Evolutionary conservation across 2,888 invertebrate genomes (phyloP), one percentile per base, ranked within the genome.

Genomic region (Phengaris alcon): DNA sequence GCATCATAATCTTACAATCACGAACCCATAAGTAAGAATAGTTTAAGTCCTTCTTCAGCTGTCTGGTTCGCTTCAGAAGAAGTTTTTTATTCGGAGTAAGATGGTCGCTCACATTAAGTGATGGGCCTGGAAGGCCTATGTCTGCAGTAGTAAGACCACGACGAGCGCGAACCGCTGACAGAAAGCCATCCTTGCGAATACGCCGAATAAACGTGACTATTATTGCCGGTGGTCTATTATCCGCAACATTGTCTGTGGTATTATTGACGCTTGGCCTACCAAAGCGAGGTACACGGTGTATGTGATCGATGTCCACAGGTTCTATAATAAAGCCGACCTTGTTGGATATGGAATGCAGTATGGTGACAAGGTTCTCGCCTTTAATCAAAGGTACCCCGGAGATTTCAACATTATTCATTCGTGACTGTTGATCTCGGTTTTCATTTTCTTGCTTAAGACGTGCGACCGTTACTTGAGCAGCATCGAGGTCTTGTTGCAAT

Each of bases 1-100:
- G 35, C 68, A 68, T 68, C 68, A 68, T 68, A 5, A 68, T 68
- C 12, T 68, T 68, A 35, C 68, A 35, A 10, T 68, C 68, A 68
- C 68, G 68, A 35, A 68, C 13, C 13, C 68, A 68, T 22, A 68
- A 13, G 44, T 35, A 68, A 35, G 68, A 44, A 12, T 68, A 68
- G 44, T 68, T 68, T 6, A 64, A 35, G 44, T 64, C 35, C 35
- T 22, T 64, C 22, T 64, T 64, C n/a, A 64, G 2, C 12, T 22
- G 64, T 12, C 64, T 64, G 35, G 64, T 35, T 22, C 64, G 35
- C 64, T 64, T 64, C 64, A 64, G 64, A 13, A 22, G 1, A 22
- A 22, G 22, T 22, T 22, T 22, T 22, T 22, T 22, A 22, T 22
- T 22, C 22, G 22, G 22, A 22, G 22, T 22, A 22, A 22, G 22